A percentile compares a stretch with the other conserved stretches of the same genome.
These are phyloP conservation scores for Carabus problematicus DNA, from an alignment of 2,888 invertebrate genomes.

Conservation along the genomic window DNA sequence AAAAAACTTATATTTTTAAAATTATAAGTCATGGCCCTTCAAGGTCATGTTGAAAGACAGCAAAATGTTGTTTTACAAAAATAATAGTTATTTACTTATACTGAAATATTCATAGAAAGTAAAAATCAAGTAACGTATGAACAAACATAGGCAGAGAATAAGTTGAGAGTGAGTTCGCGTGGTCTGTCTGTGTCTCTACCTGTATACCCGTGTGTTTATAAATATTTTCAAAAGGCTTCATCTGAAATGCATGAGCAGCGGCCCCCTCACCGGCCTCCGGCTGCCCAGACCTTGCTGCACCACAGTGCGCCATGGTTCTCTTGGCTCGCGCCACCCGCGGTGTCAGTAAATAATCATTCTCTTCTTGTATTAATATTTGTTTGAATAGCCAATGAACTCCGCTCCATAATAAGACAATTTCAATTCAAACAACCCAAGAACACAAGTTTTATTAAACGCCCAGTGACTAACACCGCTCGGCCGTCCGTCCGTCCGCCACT, in stretches of 20 bases:
- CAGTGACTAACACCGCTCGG: neutral
- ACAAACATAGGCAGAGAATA: no score
- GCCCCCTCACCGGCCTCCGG: slow-evolving; percentile 45
- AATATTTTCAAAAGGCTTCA: slow-evolving; percentile 52
- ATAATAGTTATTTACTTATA: no score
- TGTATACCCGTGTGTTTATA: slow-evolving; percentile 51
- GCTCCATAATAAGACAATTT: slow-evolving; percentile 53
- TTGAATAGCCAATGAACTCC: slow-evolving; percentile 48
- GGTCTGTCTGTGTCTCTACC: slow-evolving; percentile 42
- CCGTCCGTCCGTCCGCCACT: slow-evolving; percentile 13
- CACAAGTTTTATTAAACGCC: slow-evolving; percentile 10
- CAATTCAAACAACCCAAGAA: slow-evolving; percentile 51
- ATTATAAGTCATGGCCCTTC: no score
- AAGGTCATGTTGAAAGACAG: no score
- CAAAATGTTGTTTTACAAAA: no score
- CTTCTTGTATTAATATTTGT: slow-evolving; percentile 57
- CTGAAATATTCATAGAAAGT: no score
- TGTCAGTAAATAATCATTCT: slow-evolving; percentile 56
- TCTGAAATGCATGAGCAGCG: slow-evolving; percentile 54
- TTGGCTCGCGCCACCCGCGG: slow-evolving; percentile 44
- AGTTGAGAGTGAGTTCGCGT: neutral
- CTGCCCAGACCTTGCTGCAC: slow-evolving; percentile 42
- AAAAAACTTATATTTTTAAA: no score
- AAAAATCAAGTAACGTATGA: no score
- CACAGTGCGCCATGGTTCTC: slow-evolving; percentile 44